Percentiles rank a stretch among this genome's conserved stretches.
Evolutionary conservation across 2,888 invertebrate species (phyloP).

Genomic region (Perdita meconis): DNA sequence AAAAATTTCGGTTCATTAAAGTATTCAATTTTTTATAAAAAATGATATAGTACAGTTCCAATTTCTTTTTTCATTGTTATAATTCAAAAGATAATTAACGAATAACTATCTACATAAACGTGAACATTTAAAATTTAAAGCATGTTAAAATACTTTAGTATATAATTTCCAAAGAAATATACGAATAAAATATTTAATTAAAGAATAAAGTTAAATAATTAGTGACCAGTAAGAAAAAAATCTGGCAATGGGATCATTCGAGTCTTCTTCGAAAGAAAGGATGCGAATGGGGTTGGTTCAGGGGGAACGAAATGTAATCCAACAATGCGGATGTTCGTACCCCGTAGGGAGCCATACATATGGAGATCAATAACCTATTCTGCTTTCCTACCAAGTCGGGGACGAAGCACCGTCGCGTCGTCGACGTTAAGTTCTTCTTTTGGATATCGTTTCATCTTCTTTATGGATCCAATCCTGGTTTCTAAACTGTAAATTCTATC

Average conservation of each 20-base stretch:
- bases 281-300: slow-evolving; percentile 18
- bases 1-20: too few relatives aligned
- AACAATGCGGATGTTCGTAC: slow-evolving; percentile 78
- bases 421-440: not conserved
- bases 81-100: too few relatives aligned
- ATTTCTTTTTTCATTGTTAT: not conserved
- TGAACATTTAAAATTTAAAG: too few relatives aligned
- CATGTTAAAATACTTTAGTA: too few relatives aligned
- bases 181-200: not conserved
- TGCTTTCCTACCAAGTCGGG: slow-evolving; percentile 20
- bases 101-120: too few relatives aligned
- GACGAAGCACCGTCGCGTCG: slow-evolving; percentile 5
- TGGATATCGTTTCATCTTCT: not conserved
- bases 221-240: too few relatives aligned
- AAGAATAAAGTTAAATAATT: too few relatives aligned
- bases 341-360: slow-evolving; percentile 64
- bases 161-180: too few relatives aligned
- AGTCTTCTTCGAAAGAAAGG: slow-evolving; percentile 33
- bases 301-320: slow-evolving; percentile 36
- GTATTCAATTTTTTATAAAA: too few relatives aligned
- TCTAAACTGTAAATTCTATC: not conserved
- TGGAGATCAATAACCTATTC: slow-evolving; percentile 77
- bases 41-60: too few relatives aligned
- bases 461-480: not conserved
- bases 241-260: slow-evolving; percentile 4